A percentile compares a stretch with the other conserved stretches of the same genome.
These are phyloP conservation scores for Caenorhabditis sp. DNA, from an alignment of 2,888 invertebrate genomes.

Conservation along the genomic window DNA sequence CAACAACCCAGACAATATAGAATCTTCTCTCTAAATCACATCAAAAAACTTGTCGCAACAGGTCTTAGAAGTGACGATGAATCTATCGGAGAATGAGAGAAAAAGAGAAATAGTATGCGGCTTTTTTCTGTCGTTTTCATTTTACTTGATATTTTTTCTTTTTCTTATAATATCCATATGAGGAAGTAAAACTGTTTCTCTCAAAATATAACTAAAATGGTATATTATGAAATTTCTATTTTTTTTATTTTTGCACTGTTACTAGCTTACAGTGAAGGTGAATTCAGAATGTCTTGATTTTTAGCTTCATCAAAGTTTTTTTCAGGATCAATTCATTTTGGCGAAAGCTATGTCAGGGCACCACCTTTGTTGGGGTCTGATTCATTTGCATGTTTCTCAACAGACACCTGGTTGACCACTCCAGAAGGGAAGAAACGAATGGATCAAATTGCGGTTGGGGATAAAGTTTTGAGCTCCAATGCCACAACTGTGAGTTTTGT, in stretches of 20 bases:
- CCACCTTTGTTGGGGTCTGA: not conserved
- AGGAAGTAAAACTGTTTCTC: too few relatives aligned
- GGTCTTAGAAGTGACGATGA: slow-evolving; percentile 19
- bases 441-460: slow-evolving; percentile 48
- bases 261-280: too few relatives aligned
- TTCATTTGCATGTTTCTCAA: slow-evolving; percentile 45
- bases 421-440: slow-evolving; percentile 47
- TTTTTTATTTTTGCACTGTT: too few relatives aligned
- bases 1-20: not conserved
- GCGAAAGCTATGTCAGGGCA: not conserved
- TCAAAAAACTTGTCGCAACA: slow-evolving; percentile 40
- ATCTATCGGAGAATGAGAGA: slow-evolving; percentile 23
- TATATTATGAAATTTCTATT: too few relatives aligned
- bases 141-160: not conserved
- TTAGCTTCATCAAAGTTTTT: too few relatives aligned
- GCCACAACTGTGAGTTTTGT: slow-evolving; percentile 36
- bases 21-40: not conserved
- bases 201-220: too few relatives aligned
- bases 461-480: slow-evolving; percentile 45
- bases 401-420: slow-evolving; percentile 52
- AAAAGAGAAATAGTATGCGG: slow-evolving; percentile 31
- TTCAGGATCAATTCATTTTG: not conserved
- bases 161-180: too few relatives aligned
- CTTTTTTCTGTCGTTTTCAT: slow-evolving; percentile 1
- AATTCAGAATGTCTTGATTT: too few relatives aligned